A percentile compares a stretch with the other conserved stretches of the same genome.
Evolutionary conservation across 2,797 vertebrate species (phyloP).

Genomic region (Cirrhinus mrigala): DNA sequence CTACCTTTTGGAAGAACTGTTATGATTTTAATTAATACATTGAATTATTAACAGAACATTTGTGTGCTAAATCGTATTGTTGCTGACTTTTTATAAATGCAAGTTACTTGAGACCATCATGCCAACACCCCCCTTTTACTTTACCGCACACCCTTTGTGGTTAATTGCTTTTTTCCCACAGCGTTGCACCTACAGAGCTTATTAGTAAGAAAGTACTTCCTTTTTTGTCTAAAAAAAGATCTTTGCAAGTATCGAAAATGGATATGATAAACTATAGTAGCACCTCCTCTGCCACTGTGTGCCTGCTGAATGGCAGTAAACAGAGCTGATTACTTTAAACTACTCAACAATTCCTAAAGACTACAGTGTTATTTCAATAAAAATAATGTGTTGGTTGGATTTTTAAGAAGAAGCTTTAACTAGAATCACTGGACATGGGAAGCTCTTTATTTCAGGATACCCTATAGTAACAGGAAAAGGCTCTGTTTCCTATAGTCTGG

Average conservation of each 20-base stretch:
- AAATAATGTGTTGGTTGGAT: conserved; percentile 1
- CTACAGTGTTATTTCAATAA: neutral
- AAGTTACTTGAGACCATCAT: neutral
- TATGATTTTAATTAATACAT: neutral
- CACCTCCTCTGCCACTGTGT: neutral
- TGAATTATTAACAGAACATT: neutral
- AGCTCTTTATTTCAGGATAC: conserved; percentile 41
- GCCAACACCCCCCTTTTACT: neutral
- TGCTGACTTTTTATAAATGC: neutral
- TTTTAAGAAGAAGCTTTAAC: conserved; percentile 8
- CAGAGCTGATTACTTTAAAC: neutral
- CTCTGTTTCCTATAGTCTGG: conserved; percentile 52
- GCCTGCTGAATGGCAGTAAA: neutral
- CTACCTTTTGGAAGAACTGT: neutral
- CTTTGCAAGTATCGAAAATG: neutral
- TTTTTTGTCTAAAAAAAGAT: neutral
- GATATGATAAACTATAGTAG: neutral
- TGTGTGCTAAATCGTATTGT: neutral
- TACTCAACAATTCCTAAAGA: neutral
- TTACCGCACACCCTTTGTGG: neutral
- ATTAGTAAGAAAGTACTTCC: neutral
- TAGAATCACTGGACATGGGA: conserved; percentile 11
- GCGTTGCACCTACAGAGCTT: neutral
- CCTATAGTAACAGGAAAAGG: conserved; percentile 52
- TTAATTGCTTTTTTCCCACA: neutral